phyloP scores from a whole-genome alignment of 2,888 invertebrate species.

The Netelia inedita region DNA sequence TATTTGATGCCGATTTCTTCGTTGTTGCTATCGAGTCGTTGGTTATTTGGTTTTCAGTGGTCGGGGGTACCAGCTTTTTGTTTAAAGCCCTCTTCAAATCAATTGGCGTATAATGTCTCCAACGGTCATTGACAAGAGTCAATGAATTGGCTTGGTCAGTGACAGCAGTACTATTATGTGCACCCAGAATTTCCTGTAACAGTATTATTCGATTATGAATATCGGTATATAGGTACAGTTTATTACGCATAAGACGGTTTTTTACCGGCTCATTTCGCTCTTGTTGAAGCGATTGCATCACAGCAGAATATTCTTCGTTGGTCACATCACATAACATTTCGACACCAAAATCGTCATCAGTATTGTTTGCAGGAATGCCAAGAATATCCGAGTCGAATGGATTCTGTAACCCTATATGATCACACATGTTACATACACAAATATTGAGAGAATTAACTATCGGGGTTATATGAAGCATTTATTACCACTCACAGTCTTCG shows the following conservation, averaged over 20 bases:
- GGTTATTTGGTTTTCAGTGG: neutral
- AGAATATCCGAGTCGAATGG: slow-evolving; percentile 1
- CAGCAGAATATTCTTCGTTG: slow-evolving; percentile 5
- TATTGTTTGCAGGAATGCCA: neutral
- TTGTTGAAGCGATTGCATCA: neutral
- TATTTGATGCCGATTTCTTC: neutral
- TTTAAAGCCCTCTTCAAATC: neutral
- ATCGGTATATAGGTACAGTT: neutral
- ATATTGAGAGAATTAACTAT: neutral
- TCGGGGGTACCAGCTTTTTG: neutral
- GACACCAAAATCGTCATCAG: neutral
- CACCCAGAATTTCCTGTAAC: neutral
- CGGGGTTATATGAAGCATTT: no score
- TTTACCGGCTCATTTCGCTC: slow-evolving; percentile 1
- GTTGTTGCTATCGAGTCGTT: neutral
- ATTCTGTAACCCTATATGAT: slow-evolving; percentile 16
- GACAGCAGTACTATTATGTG: slow-evolving; percentile 1
- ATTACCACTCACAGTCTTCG: no score
- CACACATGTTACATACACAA: neutral
- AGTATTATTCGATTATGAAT: slow-evolving; percentile 1
- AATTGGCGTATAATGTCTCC: slow-evolving; percentile 4
- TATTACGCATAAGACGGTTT: neutral
- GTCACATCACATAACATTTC: slow-evolving; percentile 2
- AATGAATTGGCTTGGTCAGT: neutral
- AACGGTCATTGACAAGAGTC: neutral